Conservation (phyloP, 1,140 invertebrate species). For the Dermatophagoides farinae region DNA sequence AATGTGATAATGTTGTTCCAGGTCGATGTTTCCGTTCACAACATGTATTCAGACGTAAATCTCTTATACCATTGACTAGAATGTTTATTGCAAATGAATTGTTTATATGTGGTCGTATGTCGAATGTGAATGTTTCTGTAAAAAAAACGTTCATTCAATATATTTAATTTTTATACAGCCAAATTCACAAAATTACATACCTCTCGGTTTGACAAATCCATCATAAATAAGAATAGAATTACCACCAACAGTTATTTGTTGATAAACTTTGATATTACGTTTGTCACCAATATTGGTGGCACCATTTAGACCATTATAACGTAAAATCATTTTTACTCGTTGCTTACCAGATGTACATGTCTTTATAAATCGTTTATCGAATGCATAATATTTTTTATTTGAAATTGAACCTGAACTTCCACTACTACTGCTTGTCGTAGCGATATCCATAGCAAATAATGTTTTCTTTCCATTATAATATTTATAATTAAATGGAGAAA, state of each 20-base stretch:
- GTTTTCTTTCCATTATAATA: background rate
- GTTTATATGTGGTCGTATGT: background rate
- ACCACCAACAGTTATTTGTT: slow-evolving; percentile 2
- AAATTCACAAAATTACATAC: background rate
- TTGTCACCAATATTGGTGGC: background rate
- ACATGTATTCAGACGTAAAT: slow-evolving; percentile 7
- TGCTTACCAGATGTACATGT: background rate
- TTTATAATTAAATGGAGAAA: background rate
- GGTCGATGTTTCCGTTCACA: slow-evolving; percentile 8
- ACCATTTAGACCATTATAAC: slow-evolving; percentile 1
- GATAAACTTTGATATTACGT: background rate
- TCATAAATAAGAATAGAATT: slow-evolving; percentile 11
- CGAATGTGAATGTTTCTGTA: slow-evolving; percentile 1
- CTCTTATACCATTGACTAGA: slow-evolving; percentile 6
- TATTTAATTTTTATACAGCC: background rate
- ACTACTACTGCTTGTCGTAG: too few species aligned
- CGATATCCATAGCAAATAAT: too few species aligned
- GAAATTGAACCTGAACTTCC: background rate
- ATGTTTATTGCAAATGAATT: background rate
- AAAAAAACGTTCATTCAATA: background rate
- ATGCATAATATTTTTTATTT: background rate
- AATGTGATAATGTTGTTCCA: slow-evolving; percentile 2
- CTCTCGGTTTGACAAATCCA: background rate
- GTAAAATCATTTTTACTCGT: background rate
- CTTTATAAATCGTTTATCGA: background rate